Conservation (phyloP, 1,140 invertebrate genomes). For the fruit fly (Drosophila melanogaster) region DNA sequence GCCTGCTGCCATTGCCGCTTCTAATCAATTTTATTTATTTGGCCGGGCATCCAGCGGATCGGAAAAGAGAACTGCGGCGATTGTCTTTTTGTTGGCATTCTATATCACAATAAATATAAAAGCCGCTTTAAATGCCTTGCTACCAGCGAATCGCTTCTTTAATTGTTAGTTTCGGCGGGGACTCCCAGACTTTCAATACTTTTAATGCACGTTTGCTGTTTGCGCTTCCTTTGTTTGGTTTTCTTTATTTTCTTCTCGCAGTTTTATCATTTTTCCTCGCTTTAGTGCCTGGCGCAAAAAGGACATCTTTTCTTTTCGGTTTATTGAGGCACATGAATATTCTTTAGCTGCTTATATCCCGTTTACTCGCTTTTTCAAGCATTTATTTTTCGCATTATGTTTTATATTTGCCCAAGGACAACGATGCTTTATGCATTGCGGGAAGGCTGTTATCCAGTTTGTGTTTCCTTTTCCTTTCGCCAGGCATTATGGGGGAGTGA, state of each 20-base stretch:
- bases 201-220: constrained; percentile 77
- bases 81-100: constrained; percentile 13
- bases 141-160: constrained; percentile 27
- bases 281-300: constrained; percentile 62
- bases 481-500: constrained; percentile 14
- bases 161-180: constrained; percentile 59
- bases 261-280: constrained; percentile 41
- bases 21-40: constrained; percentile 78
- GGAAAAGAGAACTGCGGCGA: constrained; percentile 12
- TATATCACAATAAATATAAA: constrained; percentile 2
- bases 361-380: constrained; percentile 23
- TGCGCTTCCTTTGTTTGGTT: constrained; percentile 49
- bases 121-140: constrained; percentile 51
- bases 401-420: constrained; percentile 56
- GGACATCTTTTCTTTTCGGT: constrained; percentile 74
- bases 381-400: constrained; percentile 50
- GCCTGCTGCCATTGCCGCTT: constrained; percentile 25
- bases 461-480: constrained; percentile 3
- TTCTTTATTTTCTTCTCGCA: constrained; percentile 29
- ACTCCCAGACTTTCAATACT: constrained; percentile 51
- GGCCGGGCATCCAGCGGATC: constrained; percentile 33
- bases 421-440: constrained; percentile 47
- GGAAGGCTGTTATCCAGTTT: constrained; percentile 36
- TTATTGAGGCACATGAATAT: constrained; percentile 82
- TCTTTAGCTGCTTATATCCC: constrained; percentile 57